A percentile compares a stretch with the other conserved stretches of the same genome.
Evolutionary conservation across 2,113 vertebrate species (phyloP).

Genomic region (Hemiscyllium ocellatum): DNA sequence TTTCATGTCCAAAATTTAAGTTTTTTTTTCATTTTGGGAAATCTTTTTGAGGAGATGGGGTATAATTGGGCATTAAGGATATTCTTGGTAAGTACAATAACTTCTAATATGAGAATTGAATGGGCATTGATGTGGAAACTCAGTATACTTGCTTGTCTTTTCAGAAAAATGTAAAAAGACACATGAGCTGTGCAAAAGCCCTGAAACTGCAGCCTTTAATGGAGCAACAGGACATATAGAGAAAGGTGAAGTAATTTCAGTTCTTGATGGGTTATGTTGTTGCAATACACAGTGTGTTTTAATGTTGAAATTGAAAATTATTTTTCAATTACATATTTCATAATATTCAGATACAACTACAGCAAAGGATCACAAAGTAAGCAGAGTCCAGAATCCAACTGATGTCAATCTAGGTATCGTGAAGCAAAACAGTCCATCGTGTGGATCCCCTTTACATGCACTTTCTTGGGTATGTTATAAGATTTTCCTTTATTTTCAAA

Average conservation of each 20-base stretch:
- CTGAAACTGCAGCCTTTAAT: slow-evolving; percentile 3
- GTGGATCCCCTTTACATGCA: slow-evolving; percentile 58
- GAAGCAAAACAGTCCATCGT: slow-evolving; percentile 53
- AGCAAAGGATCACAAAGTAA: slow-evolving; percentile 43
- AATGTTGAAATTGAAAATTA: background rate
- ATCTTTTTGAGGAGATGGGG: background rate
- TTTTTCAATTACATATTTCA: slow-evolving; percentile 38
- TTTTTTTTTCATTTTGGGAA: background rate
- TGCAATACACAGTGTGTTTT: background rate
- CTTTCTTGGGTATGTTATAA: slow-evolving; percentile 59
- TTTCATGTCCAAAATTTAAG: background rate
- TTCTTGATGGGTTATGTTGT: background rate
- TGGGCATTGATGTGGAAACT: background rate
- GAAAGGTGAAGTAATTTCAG: background rate
- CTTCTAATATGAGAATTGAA: background rate
- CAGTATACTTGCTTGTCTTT: background rate
- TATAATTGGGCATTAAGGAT: background rate
- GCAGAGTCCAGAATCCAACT: slow-evolving; percentile 44
- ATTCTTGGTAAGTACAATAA: background rate
- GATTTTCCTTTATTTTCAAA: background rate
- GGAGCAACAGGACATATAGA: slow-evolving; percentile 4
- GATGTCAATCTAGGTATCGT: slow-evolving; percentile 52
- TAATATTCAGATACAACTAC: slow-evolving; percentile 46
- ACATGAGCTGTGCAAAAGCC: background rate
- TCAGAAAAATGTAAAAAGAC: slow-evolving; percentile 34